Evolutionary conservation across 2,797 vertebrate genomes (phyloP).

Genomic region (Pogonophryne albipinna): DNA sequence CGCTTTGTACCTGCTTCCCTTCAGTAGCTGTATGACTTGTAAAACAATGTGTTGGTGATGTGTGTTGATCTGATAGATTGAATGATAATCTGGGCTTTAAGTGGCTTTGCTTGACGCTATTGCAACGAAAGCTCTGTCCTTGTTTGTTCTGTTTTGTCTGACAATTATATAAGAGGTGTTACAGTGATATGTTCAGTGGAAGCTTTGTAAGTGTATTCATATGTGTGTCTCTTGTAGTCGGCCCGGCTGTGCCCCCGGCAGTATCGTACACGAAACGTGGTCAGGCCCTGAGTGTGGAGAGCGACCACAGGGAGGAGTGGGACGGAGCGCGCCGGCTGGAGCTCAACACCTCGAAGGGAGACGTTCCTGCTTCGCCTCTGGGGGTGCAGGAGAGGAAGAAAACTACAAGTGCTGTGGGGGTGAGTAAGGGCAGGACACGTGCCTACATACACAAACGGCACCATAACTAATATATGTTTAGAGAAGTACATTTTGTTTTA

Average conservation of each 20-base stretch:
- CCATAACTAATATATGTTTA: neutral
- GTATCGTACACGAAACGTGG: constrained; percentile 93
- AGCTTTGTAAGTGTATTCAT: neutral
- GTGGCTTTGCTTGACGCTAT: constrained; percentile 68
- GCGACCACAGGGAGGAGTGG: constrained; percentile 94
- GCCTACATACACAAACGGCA: neutral
- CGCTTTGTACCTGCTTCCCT: constrained; percentile 61
- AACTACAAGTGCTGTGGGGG: constrained; percentile 88
- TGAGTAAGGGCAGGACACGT: constrained; percentile 75
- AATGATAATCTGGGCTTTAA: constrained; percentile 58
- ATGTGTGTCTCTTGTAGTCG: constrained; percentile 80
- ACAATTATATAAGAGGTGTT: neutral
- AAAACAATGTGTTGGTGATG: constrained; percentile 25
- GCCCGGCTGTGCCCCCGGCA: constrained; percentile 91
- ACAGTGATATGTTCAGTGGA: neutral
- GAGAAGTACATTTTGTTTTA: neutral
- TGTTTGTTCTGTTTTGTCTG: constrained; percentile 16
- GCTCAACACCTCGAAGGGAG: constrained; percentile 91
- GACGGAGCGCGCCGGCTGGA: constrained; percentile 91
- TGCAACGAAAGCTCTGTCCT: constrained; percentile 22
- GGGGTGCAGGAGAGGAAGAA: constrained; percentile 94
- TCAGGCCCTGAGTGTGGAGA: constrained; percentile 92
- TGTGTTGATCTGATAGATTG: constrained; percentile 25
- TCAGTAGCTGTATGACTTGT: constrained; percentile 48
- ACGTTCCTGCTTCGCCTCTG: constrained; percentile 92